Evolutionary conservation across 2,797 vertebrate genomes (phyloP).

Genomic region (Rhinogobio ventralis): DNA sequence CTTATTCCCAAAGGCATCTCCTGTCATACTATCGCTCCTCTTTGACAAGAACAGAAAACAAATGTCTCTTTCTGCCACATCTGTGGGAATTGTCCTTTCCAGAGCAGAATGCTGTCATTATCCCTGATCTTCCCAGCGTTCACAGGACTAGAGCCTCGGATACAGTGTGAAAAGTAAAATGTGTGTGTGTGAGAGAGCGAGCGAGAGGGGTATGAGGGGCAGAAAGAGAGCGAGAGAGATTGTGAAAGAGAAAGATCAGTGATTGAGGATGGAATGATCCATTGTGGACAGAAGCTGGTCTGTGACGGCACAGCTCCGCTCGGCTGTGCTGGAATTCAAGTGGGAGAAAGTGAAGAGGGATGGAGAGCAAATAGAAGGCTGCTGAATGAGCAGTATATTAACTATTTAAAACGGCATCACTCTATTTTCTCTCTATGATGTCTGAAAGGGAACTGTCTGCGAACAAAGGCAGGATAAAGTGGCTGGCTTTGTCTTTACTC

Average conservation of each 20-base stretch:
- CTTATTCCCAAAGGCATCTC: constrained; percentile 40
- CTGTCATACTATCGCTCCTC: constrained; percentile 22
- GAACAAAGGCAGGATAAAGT: constrained; percentile 55
- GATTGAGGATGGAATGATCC: constrained; percentile 50
- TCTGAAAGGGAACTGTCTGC: constrained; percentile 23
- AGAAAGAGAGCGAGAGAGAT: constrained; percentile 27
- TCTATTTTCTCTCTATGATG: constrained; percentile 37
- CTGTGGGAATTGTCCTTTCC: constrained; percentile 79
- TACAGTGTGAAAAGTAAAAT: constrained; percentile 53
- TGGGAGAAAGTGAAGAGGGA: constrained; percentile 58
- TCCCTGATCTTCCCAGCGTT: constrained; percentile 64
- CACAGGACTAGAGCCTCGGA: constrained; percentile 38
- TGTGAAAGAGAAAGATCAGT: constrained; percentile 37
- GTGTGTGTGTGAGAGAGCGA: constrained; percentile 34
- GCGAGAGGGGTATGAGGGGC: constrained; percentile 2
- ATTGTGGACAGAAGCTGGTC: constrained; percentile 55
- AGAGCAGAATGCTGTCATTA: constrained; percentile 82
- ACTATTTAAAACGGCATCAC: constrained; percentile 47
- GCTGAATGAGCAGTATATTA: constrained; percentile 62
- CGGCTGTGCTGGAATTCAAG: constrained; percentile 62
- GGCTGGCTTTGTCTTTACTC: constrained; percentile 45
- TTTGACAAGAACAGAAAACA: constrained; percentile 58
- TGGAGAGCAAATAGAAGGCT: constrained; percentile 63
- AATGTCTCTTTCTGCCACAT: constrained; percentile 70
- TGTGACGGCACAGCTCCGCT: constrained; percentile 45